Conservation (phyloP, 2,888 invertebrate species). For the Cryptophagus acutangulus region DNA sequence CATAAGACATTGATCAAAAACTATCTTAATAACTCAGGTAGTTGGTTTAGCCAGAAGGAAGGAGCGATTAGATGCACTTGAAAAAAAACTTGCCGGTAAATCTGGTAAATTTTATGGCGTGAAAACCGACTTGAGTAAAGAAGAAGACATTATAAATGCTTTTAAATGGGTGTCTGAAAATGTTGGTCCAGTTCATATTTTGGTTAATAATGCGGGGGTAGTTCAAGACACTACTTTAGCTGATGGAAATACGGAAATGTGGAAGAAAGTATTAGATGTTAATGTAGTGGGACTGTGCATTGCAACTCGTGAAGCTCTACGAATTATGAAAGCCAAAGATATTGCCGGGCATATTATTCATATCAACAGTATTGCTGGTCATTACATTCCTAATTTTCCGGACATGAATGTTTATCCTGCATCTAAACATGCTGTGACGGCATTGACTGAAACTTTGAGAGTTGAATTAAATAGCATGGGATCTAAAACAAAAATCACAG, state of each 20-base stretch:
- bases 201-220: slow-evolving; percentile 25
- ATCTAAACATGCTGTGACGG: slow-evolving; percentile 20
- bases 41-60: slow-evolving; percentile 7
- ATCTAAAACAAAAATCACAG: slow-evolving; percentile 22
- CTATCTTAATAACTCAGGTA: too few relatives aligned
- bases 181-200: slow-evolving; percentile 21
- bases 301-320: slow-evolving; percentile 27
- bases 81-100: slow-evolving; percentile 4
- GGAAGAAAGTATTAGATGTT: slow-evolving; percentile 31
- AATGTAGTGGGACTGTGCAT: slow-evolving; percentile 29
- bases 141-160: slow-evolving; percentile 18
- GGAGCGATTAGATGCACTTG: not conserved
- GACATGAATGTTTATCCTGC: slow-evolving; percentile 21
- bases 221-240: slow-evolving; percentile 12
- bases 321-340: slow-evolving; percentile 26
- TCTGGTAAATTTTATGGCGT: slow-evolving; percentile 15
- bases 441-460: slow-evolving; percentile 19
- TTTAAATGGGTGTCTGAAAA: slow-evolving; percentile 21
- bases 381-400: slow-evolving; percentile 17
- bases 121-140: slow-evolving; percentile 17
- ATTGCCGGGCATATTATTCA: slow-evolving; percentile 30
- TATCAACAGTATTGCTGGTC: slow-evolving; percentile 25
- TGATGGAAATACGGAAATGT: slow-evolving; percentile 27
- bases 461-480: slow-evolving; percentile 17
- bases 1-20: too few relatives aligned